Evolutionary conservation across 2,888 invertebrate species (phyloP).

Genomic region (Caenorhabditis sulstoni): DNA sequence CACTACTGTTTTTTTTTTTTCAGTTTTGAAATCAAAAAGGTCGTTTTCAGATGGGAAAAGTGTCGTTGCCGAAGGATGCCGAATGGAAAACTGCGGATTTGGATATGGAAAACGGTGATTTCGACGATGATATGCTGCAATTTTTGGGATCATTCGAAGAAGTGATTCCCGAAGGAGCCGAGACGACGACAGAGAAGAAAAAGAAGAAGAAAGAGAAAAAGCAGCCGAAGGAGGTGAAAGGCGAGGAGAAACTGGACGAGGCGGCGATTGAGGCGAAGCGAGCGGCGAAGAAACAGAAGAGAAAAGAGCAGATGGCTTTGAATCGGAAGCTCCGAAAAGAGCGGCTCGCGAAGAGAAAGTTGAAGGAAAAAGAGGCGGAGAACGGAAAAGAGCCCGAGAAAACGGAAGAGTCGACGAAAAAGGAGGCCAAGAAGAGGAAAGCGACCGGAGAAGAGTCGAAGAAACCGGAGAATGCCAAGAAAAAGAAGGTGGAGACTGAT

Average conservation of each 20-base stretch:
- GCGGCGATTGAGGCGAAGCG: conserved; percentile 34
- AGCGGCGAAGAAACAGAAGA: conserved; percentile 26
- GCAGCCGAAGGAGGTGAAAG: conserved; percentile 14
- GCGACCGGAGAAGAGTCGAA: not conserved
- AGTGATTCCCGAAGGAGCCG: conserved; percentile 52
- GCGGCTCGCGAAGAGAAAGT: conserved; percentile 30
- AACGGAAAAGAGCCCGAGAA: conserved; percentile 20
- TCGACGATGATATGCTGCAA: conserved; percentile 61
- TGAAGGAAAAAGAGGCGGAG: conserved; percentile 13
- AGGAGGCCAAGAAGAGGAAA: conserved; percentile 7
- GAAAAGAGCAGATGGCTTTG: conserved; percentile 48
- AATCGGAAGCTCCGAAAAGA: conserved; percentile 48
- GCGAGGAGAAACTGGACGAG: conserved; percentile 4
- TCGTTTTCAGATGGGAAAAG: conserved; percentile 18
- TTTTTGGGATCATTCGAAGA: conserved; percentile 70
- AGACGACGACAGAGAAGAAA: conserved; percentile 3
- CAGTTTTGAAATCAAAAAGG: not conserved
- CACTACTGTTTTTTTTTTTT: too few relatives aligned
- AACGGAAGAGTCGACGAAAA: conserved; percentile 12
- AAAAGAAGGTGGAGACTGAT: conserved; percentile 17
- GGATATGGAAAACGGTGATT: conserved; percentile 43
- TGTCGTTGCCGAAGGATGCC: conserved; percentile 27
- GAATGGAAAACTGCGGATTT: conserved; percentile 60
- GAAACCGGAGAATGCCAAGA: conserved; percentile 16
- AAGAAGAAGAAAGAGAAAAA: conserved; percentile 10